These are phyloP conservation scores for Eira barbara DNA, from an alignment of 2,113 vertebrate genomes.

Conservation along the genomic window DNA sequence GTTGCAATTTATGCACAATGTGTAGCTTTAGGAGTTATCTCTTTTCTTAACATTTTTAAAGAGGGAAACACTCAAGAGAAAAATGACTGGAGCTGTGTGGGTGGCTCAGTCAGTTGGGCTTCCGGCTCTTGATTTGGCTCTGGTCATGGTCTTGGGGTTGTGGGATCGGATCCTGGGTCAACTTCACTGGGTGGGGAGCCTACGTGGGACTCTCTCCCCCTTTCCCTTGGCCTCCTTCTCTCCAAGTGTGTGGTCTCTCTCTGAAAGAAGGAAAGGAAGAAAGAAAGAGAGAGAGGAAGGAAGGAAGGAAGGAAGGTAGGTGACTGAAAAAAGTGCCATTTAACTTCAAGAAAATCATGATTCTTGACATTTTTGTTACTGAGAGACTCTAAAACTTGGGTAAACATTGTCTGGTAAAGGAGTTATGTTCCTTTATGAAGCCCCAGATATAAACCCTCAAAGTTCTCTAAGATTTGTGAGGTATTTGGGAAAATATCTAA, in stretches of 20 bases:
- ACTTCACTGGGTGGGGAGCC: neutral
- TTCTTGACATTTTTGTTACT: constrained; percentile 65
- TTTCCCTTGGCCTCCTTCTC: neutral
- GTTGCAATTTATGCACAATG: neutral
- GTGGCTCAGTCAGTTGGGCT: neutral
- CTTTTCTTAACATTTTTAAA: constrained; percentile 63
- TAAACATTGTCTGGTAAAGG: constrained; percentile 21
- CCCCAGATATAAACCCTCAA: constrained; percentile 31
- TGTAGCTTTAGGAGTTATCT: constrained; percentile 56
- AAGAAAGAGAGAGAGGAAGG: too few species aligned
- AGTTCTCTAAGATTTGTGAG: neutral
- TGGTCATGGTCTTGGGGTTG: neutral
- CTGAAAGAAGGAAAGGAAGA: too few species aligned
- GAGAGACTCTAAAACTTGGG: constrained; percentile 59
- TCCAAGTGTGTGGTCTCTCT: neutral
- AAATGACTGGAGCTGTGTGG: neutral
- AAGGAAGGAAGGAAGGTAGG: too few species aligned
- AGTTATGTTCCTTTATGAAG: constrained; percentile 58
- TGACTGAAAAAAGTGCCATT: constrained; percentile 66
- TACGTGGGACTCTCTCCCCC: neutral
- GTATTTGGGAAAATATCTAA: constrained; percentile 1
- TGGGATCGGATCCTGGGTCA: neutral
- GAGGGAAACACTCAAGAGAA: constrained; percentile 52
- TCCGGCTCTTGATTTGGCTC: neutral
- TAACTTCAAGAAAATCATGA: constrained; percentile 71